These are phyloP conservation scores for Plagiodera versicolora DNA, from an alignment of 2,888 invertebrate genomes.

Conservation along the genomic window DNA sequence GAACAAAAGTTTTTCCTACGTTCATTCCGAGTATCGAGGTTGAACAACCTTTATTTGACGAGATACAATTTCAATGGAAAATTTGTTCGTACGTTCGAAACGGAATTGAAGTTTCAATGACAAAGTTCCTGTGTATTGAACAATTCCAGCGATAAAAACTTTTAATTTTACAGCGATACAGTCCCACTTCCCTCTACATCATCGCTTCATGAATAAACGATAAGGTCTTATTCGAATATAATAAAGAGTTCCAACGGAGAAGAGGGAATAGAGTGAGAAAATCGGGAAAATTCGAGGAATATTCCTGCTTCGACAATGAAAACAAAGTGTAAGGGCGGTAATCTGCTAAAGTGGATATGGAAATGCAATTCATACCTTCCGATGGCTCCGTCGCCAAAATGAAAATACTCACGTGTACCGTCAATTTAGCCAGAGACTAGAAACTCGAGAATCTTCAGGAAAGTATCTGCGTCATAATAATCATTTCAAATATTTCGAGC, in stretches of 20 bases:
- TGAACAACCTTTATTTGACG: too few relatives aligned
- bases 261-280: constrained; percentile 20
- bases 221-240: constrained; percentile 23
- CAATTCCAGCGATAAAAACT: background rate
- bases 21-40: too few relatives aligned
- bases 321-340: constrained; percentile 11
- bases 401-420: too few relatives aligned
- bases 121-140: background rate
- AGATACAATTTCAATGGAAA: too few relatives aligned
- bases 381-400: background rate
- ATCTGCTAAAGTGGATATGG: background rate
- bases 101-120: too few relatives aligned
- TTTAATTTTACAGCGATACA: background rate
- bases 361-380: background rate
- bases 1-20: too few relatives aligned
- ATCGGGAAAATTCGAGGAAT: constrained; percentile 14
- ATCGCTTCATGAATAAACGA: constrained; percentile 24
- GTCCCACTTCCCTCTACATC: constrained; percentile 2
- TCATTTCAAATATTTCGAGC: too few relatives aligned
- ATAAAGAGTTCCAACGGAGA: constrained; percentile 18
- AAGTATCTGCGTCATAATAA: too few relatives aligned
- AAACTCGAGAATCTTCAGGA: too few relatives aligned
- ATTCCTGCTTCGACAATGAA: constrained; percentile 10
- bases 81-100: too few relatives aligned
- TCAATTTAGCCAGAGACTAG: too few relatives aligned